Evolutionary conservation across 2,888 invertebrate genomes (phyloP), one percentile per base, ranked within the genome.

Genomic region (Sinotaia quadrata): DNA sequence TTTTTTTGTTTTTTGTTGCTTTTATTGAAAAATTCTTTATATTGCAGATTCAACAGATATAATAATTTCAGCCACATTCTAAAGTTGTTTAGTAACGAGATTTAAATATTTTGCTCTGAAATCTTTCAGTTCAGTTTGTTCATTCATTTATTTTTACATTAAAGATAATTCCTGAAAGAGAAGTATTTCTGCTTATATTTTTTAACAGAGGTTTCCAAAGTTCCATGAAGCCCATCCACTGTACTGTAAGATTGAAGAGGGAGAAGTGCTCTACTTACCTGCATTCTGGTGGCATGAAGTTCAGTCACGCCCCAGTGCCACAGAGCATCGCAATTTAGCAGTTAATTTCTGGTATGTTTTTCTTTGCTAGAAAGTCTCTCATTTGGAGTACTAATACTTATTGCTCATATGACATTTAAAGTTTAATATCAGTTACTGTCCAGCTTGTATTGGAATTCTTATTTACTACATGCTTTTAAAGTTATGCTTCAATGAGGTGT

Each of bases 201-300:
- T 59, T 12, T 76, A 81, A 37, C 81, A 87, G 86, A 78, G 81
- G 61, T 87, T 86, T 76, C 85, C 86, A 12, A 57, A 70, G 62
- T 85, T 87, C 75, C 70, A 68, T 2, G 67, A 78, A 7, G 78
- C 82, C 1, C 69, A 69, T 10, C 86, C 87, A 12, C 52, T 87
- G 65, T 85, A 83, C 68, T 87, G 87, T 69, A 85, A 82, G 7
- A 81, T 87, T 34, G 68, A 73, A 29, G 82, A 83, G 49, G 87
- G 87, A 8, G 87, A 87, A 44, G 83, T 85, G 21, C 71, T 87
- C 34, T 87, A 79, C 69, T 78, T 87, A 81, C 87, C 87, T 4
- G 73, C 87, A 18, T 87, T 84, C 66, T 87, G 87, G 87, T 87
- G 87, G 87, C 87, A 87, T 66, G 87, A 87, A 71, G 87, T 87